Percentiles rank a stretch among this genome's conserved stretches.
phyloP scores from a whole-genome alignment of 2,888 invertebrate genomes.

The Acleris holmiana region DNA sequence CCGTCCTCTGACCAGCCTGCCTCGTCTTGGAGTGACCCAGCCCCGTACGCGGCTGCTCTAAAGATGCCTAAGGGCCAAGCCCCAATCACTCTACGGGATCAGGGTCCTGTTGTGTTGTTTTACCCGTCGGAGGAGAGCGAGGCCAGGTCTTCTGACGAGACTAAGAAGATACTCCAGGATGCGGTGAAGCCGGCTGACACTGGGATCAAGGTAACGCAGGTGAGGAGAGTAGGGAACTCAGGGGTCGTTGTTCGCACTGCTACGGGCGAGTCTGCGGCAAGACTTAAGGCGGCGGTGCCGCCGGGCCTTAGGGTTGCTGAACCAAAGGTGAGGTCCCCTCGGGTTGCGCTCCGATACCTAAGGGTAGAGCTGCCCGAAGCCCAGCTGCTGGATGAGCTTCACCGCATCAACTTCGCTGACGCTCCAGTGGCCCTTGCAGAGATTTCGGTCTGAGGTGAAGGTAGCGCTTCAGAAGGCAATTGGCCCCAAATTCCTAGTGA shows the following conservation, averaged over 20 bases:
- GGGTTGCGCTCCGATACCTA: not conserved
- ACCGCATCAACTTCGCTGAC: constrained; percentile 21
- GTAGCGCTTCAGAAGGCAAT: not conserved
- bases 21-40: accelerated
- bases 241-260: constrained; percentile 38
- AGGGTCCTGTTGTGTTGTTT: constrained; percentile 29
- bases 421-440: constrained; percentile 27
- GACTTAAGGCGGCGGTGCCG: constrained; percentile 27
- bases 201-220: constrained; percentile 6
- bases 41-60: not conserved
- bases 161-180: not conserved
- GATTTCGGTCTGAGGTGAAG: not conserved
- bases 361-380: not conserved
- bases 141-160: constrained; percentile 2
- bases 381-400: constrained; percentile 2
- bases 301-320: constrained; percentile 2
- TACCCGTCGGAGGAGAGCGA: constrained; percentile 22
- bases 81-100: not conserved
- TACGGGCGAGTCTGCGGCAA: not conserved
- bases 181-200: not conserved
- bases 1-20: too few species aligned
- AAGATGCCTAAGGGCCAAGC: not conserved
- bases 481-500: not conserved
- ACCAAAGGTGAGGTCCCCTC: constrained; percentile 17
- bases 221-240: constrained; percentile 33